phyloP scores from a whole-genome alignment of 2,888 invertebrate genomes.

The Parochlus steinenii region DNA sequence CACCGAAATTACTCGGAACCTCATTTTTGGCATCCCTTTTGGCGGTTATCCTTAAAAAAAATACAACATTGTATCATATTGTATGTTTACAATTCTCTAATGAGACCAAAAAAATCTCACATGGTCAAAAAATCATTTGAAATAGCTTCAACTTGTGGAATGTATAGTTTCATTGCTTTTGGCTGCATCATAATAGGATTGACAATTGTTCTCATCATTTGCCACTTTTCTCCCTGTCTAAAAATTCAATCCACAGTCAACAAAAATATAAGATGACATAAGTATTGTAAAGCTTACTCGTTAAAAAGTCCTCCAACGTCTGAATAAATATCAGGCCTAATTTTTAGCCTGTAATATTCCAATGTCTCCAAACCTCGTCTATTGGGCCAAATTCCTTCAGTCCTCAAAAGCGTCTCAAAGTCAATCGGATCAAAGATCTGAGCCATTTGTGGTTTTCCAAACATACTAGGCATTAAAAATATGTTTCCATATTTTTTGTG shows the following conservation, averaged over 20 bases:
- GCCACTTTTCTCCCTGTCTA: background rate
- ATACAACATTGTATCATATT: slow-evolving; percentile 15
- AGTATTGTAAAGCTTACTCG: slow-evolving; percentile 17
- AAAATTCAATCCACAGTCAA: background rate
- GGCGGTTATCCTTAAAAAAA: slow-evolving; percentile 14
- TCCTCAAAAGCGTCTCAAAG: slow-evolving; percentile 17
- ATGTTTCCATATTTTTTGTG: slow-evolving; percentile 27
- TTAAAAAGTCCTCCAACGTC: slow-evolving; percentile 19
- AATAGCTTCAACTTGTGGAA: slow-evolving; percentile 21
- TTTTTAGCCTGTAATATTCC: slow-evolving; percentile 17
- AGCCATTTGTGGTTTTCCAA: slow-evolving; percentile 9
- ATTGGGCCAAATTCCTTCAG: slow-evolving; percentile 13
- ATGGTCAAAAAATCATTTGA: slow-evolving; percentile 23
- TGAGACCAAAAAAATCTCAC: too few relatives aligned
- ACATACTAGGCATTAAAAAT: slow-evolving; percentile 16
- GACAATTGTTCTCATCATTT: slow-evolving; percentile 14
- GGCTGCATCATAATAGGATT: slow-evolving; percentile 25
- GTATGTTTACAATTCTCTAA: too few relatives aligned
- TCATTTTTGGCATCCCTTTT: slow-evolving; percentile 23
- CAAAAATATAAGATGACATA: background rate
- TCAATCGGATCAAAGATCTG: slow-evolving; percentile 12
- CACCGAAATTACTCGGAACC: slow-evolving; percentile 31
- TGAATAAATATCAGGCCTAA: slow-evolving; percentile 15
- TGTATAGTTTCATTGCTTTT: slow-evolving; percentile 21
- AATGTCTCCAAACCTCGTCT: slow-evolving; percentile 10